Base-by-base conservation (phyloP, 2,888 invertebrate genomes). In the Cerastoderma edule region DNA sequence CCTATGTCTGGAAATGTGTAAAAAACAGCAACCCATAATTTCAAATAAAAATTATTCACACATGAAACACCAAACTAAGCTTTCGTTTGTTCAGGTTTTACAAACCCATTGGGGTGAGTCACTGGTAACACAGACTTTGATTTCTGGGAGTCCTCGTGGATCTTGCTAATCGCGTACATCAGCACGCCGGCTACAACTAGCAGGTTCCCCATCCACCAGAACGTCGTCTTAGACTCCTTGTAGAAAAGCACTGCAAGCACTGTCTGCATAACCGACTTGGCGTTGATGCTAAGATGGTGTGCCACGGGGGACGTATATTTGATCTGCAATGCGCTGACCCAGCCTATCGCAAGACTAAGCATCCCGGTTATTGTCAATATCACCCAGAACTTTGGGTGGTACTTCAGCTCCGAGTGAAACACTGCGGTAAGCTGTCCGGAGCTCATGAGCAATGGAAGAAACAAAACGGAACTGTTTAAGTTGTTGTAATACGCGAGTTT, bases 231-330 rank as follows among this genome's bases (percentile, higher is more conserved):
- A 3, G 75, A 74, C 72, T 92, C 90, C 19, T 89, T 80, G 75
- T 87, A 89, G 70, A 87, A 88, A 24, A 90, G 53, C 4, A 92
- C 91, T 6, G 92, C 93, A 4, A 92, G 73, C 3, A 93, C 69
- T 4, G 93, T 92, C 84, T 92, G 92, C 39, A 90, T 72, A 2
- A 92, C 89, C 0, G 93, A 91, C 75, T 92, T 92, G 27, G 91
- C 88, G 75, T 91, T 92, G 67, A 91, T 91, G 78, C 92, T 92
- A 53, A 93, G 88, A 77, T 92, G 91, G 78, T 92, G 93, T 0
- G 92, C 90, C 5, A 92, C 85, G 0, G 93, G 92, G 0, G 92
- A 92, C 0, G 93, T 93, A 53, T 91, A 87, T 65, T 91, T 88
- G 27, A 93, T 92, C 84, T 92, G 92, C 27, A 91, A 70, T 24